phyloP scores from a whole-genome alignment of 1,140 invertebrate genomes.

The Lysiphlebus fabarum region DNA sequence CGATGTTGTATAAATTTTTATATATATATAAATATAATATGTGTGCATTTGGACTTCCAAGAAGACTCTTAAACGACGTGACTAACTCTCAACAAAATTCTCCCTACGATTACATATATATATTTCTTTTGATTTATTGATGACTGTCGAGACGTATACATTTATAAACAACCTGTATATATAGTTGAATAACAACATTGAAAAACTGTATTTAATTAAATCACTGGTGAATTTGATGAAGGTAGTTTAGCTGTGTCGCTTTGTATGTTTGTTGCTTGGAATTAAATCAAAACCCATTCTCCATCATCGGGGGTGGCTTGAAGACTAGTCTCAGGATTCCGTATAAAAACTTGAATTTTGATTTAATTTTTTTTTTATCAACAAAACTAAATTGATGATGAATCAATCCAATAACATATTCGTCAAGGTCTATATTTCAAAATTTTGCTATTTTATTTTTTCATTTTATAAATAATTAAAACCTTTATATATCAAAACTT shows the following conservation, averaged over 20 bases:
- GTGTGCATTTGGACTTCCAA: neutral
- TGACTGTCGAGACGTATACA: conserved; percentile 26
- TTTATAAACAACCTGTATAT: neutral
- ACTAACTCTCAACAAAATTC: too few relatives aligned
- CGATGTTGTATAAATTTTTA: conserved; percentile 33
- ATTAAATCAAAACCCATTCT: too few relatives aligned
- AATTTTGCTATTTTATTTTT: too few relatives aligned
- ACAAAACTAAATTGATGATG: conserved; percentile 32
- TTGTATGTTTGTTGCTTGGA: too few relatives aligned
- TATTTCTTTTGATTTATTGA: conserved; percentile 43
- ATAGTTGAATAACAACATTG: conserved; percentile 22
- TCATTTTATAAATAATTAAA: too few relatives aligned
- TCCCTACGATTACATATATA: conserved; percentile 17
- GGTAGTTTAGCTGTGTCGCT: neutral
- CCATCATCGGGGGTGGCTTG: conserved; percentile 23
- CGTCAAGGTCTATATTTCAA: too few relatives aligned
- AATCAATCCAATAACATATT: conserved; percentile 31
- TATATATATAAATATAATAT: conserved; percentile 42
- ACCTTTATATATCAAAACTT: too few relatives aligned
- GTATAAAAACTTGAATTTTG: conserved; percentile 37
- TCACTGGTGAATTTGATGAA: conserved; percentile 23
- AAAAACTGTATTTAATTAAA: conserved; percentile 51
- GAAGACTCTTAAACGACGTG: too few relatives aligned
- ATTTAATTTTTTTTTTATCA: conserved; percentile 16
- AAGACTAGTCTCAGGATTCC: conserved; percentile 39